Evolutionary conservation across 1,140 invertebrate genomes (phyloP), one percentile per base, ranked within the genome.

Genomic region (Heliconius hewitsoni): DNA sequence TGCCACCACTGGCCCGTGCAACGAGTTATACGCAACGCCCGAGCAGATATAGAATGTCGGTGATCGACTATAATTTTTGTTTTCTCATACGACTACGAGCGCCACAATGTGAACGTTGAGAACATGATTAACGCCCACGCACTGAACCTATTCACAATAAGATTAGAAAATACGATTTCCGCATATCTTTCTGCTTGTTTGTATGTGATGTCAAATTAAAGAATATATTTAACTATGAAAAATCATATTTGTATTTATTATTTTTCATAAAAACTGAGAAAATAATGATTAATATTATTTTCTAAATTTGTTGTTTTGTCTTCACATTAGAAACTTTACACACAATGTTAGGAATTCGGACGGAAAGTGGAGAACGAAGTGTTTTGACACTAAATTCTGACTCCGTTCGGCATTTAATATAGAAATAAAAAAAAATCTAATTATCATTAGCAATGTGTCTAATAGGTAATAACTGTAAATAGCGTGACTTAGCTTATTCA

Each of bases 1-100:
- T 86, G 83, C 87, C 78, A 89, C 84, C 85, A 87, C 87, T 90
- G 89, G 85, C 90, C 86, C 89, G 88, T 92, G 93, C 92, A 94
- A 94, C 93, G 93, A 84, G 91, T 93, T 94, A 94, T 94, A 94
- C 90, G 87, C 85, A 79, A 74, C 81, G 78, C 60, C 52, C 84
- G 85, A 82, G 84, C 91, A 89, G 89, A 94, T 94, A 93, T 93
- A 94, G 93, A 93, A 91, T 88, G 89, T 85, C 87, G 89, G 91
- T 91, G 91, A 94, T 94, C 91, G 92, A 79, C 93, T 94, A 94
- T 93, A 94, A 94, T 94, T 94, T 94, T 94, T 94, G 93, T 93
- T 88, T 90, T 90, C 85, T 83, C 82, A 81, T 81, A 77, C 77
- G 13, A 46, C 42, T 46, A 16, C 42, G 81, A 88, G 89, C 84